Evolutionary conservation across 2,888 invertebrate genomes (phyloP).

Genomic region (Synanthedon myopaeformis): DNA sequence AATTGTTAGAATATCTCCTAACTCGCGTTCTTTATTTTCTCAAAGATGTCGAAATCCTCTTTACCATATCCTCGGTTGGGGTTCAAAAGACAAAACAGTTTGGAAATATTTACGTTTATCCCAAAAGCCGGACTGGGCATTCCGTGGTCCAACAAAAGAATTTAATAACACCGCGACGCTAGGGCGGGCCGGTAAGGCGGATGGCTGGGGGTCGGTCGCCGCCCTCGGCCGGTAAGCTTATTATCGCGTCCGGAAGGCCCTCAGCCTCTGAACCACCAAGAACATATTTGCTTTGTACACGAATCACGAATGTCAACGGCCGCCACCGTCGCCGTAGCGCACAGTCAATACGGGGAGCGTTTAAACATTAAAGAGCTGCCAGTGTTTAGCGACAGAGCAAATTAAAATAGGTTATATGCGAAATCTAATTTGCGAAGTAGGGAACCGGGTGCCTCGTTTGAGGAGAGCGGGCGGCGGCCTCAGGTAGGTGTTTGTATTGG

Average conservation of each 20-base stretch:
- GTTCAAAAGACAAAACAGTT: slow-evolving; percentile 43
- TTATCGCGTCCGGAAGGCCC: slow-evolving; percentile 38
- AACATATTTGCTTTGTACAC: slow-evolving; percentile 58
- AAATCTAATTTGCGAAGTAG: slow-evolving; percentile 67
- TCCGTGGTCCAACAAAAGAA: slow-evolving; percentile 57
- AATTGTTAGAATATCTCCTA: not conserved
- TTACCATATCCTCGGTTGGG: slow-evolving; percentile 31
- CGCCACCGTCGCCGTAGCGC: slow-evolving; percentile 19
- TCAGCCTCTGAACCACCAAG: slow-evolving; percentile 28
- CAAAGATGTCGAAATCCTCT: slow-evolving; percentile 23
- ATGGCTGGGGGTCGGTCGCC: slow-evolving; percentile 22
- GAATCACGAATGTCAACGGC: slow-evolving; percentile 54
- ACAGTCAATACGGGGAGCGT: slow-evolving; percentile 45
- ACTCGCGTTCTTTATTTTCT: not conserved
- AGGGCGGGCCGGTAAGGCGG: slow-evolving; percentile 25
- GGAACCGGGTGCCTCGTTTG: slow-evolving; percentile 44
- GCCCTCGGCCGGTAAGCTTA: slow-evolving; percentile 56
- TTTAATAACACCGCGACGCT: slow-evolving; percentile 54
- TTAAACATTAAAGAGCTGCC: slow-evolving; percentile 64
- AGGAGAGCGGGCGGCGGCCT: slow-evolving; percentile 34
- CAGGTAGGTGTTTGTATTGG: slow-evolving; percentile 56
- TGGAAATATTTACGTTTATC: slow-evolving; percentile 50
- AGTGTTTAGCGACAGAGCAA: slow-evolving; percentile 63
- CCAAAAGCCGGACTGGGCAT: slow-evolving; percentile 47
- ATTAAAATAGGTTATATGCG: slow-evolving; percentile 69